Conservation (phyloP, 2,888 invertebrate genomes). For the Tachina fera region DNA sequence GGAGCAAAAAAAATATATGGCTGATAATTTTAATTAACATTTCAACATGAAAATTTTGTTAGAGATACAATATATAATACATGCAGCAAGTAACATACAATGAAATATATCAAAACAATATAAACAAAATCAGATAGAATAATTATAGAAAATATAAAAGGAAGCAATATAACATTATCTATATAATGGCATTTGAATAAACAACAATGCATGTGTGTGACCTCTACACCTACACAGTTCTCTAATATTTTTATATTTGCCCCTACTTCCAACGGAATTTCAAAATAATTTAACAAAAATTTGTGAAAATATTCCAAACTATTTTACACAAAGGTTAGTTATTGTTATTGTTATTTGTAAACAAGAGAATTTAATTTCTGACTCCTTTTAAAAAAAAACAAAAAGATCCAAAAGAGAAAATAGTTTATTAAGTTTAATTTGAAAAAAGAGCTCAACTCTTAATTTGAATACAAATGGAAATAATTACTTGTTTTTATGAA, state of each 20-base stretch:
- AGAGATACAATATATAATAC: constrained; percentile 17
- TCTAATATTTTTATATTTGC: not conserved
- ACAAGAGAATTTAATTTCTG: constrained; percentile 21
- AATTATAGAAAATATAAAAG: not conserved
- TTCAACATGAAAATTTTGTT: constrained; percentile 61
- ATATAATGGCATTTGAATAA: not conserved
- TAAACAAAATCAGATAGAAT: constrained; percentile 55
- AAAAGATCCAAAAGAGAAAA: not conserved
- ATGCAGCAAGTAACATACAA: not conserved
- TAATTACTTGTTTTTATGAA: constrained; percentile 34
- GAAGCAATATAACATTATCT: not conserved
- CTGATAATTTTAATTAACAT: constrained; percentile 73
- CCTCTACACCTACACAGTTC: not conserved
- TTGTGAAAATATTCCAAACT: not conserved
- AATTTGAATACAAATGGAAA: constrained; percentile 52
- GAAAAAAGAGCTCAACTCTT: constrained; percentile 20
- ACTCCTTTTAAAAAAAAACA: not conserved
- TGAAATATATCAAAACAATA: constrained; percentile 37
- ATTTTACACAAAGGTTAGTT: not conserved
- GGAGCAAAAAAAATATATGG: constrained; percentile 4
- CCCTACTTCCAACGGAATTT: constrained; percentile 1
- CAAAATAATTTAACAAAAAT: constrained; percentile 22
- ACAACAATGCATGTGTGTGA: not conserved
- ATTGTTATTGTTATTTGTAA: not conserved
- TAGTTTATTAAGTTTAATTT: not conserved